These are phyloP conservation scores for Anas platyrhynchos DNA, from an alignment of 2,113 vertebrate genomes.

Conservation along the genomic window DNA sequence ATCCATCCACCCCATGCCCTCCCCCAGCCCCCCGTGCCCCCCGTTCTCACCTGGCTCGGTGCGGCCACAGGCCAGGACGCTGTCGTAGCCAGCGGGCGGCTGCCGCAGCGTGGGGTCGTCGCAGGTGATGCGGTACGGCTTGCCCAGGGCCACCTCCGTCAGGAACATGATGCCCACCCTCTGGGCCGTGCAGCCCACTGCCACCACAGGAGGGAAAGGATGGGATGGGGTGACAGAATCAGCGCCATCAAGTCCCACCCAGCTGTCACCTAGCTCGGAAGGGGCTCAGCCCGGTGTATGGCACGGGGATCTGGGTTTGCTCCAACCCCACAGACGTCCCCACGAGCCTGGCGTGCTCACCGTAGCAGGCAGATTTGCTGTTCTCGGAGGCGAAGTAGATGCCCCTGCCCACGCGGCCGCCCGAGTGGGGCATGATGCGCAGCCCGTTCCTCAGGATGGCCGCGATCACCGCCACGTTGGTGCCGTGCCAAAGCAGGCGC, in stretches of 20 bases:
- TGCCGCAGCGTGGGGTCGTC: constrained; percentile 72
- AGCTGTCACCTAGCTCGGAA: background rate
- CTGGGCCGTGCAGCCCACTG: constrained; percentile 75
- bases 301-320: background rate
- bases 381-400: constrained; percentile 95
- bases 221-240: background rate
- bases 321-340: background rate
- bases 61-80: constrained; percentile 84
- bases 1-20: rapidly evolving
- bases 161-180: constrained; percentile 90
- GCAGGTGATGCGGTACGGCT: constrained; percentile 75
- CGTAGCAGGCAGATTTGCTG: constrained; percentile 85
- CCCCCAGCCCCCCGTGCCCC: background rate
- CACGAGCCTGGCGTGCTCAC: constrained; percentile 72
- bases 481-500: constrained; percentile 92
- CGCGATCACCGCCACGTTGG: constrained; percentile 86
- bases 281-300: background rate
- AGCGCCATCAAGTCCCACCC: background rate
- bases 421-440: constrained; percentile 92
- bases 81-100: constrained; percentile 80
- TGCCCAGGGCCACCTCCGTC: constrained; percentile 88
- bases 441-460: constrained; percentile 92
- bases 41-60: constrained; percentile 85
- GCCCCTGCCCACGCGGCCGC: constrained; percentile 86
- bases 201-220: background rate